Evolutionary conservation across 1,140 invertebrate genomes (phyloP).

Genomic region (Drosophila hydei): DNA sequence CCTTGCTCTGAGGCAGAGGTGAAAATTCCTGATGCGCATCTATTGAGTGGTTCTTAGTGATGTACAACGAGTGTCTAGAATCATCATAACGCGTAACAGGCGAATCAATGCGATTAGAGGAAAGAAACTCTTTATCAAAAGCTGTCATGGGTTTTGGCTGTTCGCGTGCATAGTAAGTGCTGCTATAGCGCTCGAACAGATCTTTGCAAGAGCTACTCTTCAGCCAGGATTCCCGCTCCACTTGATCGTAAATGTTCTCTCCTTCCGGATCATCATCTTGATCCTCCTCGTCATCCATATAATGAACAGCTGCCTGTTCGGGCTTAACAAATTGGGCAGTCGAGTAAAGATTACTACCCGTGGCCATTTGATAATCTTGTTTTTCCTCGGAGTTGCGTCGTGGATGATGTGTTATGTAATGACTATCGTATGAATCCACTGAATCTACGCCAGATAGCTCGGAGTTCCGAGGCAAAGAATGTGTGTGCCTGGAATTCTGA

Average conservation of each 20-base stretch:
- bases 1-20: constrained; percentile 84
- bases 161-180: constrained; percentile 64
- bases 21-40: constrained; percentile 80
- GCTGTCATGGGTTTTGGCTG: constrained; percentile 74
- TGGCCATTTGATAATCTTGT: constrained; percentile 85
- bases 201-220: constrained; percentile 92
- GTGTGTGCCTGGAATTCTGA: constrained; percentile 76
- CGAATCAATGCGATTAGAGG: constrained; percentile 86
- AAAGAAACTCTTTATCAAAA: constrained; percentile 82
- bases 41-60: constrained; percentile 81
- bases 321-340: constrained; percentile 78
- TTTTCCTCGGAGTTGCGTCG: constrained; percentile 84
- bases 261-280: constrained; percentile 69
- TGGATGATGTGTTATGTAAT: constrained; percentile 81
- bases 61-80: constrained; percentile 86
- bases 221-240: constrained; percentile 86
- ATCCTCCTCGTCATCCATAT: constrained; percentile 75
- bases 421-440: constrained; percentile 83
- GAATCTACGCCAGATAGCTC: constrained; percentile 82
- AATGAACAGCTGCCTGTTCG: constrained; percentile 70
- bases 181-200: constrained; percentile 85
- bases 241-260: constrained; percentile 82
- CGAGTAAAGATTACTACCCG: constrained; percentile 85
- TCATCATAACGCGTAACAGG: constrained; percentile 91
- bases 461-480: constrained; percentile 79